These are phyloP conservation scores for Capreolus pygargus DNA, from an alignment of 2,113 vertebrate species.

Conservation along the genomic window DNA sequence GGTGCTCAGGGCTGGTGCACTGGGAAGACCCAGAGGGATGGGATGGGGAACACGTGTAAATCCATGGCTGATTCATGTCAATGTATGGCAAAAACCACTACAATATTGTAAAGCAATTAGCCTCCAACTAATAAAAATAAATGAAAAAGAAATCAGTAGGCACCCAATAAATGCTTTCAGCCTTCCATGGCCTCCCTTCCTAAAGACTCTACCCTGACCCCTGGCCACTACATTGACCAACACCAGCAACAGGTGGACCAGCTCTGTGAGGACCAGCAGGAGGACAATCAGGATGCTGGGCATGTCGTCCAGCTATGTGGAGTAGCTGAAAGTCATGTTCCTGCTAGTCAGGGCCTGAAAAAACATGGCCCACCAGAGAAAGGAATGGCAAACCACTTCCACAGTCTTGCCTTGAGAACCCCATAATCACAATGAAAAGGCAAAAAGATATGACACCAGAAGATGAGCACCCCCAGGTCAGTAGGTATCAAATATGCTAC, in stretches of 20 bases:
- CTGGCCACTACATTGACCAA: rapidly evolving
- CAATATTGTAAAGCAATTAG: no score
- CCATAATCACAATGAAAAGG: background rate
- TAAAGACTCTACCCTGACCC: background rate
- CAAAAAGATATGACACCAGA: background rate
- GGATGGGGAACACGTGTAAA: no score
- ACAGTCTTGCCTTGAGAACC: background rate
- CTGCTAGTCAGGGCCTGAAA: background rate
- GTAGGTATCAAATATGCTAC: background rate
- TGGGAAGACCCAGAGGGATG: no score
- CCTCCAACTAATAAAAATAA: no score
- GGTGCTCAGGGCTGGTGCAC: no score
- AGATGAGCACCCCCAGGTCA: background rate
- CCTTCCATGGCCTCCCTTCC: background rate
- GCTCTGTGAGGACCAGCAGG: background rate
- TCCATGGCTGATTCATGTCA: no score
- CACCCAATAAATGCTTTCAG: background rate
- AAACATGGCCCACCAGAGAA: background rate
- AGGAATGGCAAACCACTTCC: background rate
- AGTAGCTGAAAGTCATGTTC: background rate
- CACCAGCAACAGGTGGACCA: background rate
- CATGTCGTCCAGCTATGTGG: background rate
- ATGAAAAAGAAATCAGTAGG: background rate
- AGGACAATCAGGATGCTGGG: background rate
- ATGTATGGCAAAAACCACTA: no score